Evolutionary conservation across 2,888 invertebrate species (phyloP), one percentile per base, ranked within the genome.

Genomic region (Apodemia duryi): DNA sequence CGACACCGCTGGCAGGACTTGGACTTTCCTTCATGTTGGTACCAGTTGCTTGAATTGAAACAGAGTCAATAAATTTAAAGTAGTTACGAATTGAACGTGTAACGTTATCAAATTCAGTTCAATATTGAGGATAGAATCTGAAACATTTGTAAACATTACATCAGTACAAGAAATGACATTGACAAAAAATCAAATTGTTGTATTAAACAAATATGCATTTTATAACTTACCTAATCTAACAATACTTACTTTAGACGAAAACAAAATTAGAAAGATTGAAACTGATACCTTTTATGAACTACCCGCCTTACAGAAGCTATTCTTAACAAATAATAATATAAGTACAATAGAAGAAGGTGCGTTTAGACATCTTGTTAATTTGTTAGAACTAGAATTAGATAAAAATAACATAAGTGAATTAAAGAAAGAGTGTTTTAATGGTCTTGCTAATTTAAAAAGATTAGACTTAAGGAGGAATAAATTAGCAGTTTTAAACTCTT

Each of bases 261-360:
- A 97, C 84, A 93, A 93, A 75, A 95, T 97, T 77, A 92, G 93
- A 38, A 96, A 95, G 78, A 92, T 97, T 70, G 94, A 95, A 75
- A 93, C 95, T 62, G 94, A 95, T 74, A 95, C 95, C 2, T 97
- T 97, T 84, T 93, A 95, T 64, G 95, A 95, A 78, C 82, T 97
- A 67, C 96, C 96, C 0, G 89, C 92, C 32, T 86, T 96, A 73
- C 94, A 94, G 73, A 94, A 95, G 73, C 93, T 99, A 65, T 95
- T 95, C 76, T 92, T 99, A 65, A 97, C 97, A 78, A 95, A 95
- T 81, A 99, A 99, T 87, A 95, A 96, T 76, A 93, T 99, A 71
- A 96, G 95, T 73, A 93, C 94, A 43, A 93, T 98, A 68, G 98
- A 98, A 74, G 97, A 97, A 67, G 96, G 96, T 70, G 95, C 98